Evolutionary conservation across 2,888 invertebrate genomes (phyloP).

Genomic region (Ypsolopha sequella): DNA sequence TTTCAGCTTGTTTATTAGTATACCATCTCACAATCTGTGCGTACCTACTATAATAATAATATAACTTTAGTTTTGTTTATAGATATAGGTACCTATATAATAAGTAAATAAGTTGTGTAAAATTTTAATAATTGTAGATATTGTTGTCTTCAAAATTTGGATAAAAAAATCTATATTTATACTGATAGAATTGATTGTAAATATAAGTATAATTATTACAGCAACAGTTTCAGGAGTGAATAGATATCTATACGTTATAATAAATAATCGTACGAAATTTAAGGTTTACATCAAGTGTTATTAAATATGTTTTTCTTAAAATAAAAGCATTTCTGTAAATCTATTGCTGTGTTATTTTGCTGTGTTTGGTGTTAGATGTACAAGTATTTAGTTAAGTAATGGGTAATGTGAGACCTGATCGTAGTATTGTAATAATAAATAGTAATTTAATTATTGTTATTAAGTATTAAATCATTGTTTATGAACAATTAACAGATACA

Average conservation of each 20-base stretch:
- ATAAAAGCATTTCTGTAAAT: slow-evolving; percentile 41
- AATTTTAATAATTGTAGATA: neutral
- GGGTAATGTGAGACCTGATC: slow-evolving; percentile 42
- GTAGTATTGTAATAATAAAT: neutral
- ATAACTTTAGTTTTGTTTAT: no score
- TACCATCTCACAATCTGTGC: no score
- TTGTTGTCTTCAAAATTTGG: neutral
- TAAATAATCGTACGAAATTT: neutral
- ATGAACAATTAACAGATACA: slow-evolving; percentile 4
- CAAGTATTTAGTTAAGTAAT: slow-evolving; percentile 12
- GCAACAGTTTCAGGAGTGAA: neutral
- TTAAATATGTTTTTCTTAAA: slow-evolving; percentile 16
- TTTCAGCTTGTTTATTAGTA: no score
- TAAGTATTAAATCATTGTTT: slow-evolving; percentile 18
- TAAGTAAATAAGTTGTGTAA: neutral
- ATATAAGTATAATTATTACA: neutral
- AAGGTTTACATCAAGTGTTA: slow-evolving; percentile 7
- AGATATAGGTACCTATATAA: no score
- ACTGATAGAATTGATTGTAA: neutral
- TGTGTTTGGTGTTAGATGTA: slow-evolving; percentile 58
- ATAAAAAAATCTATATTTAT: neutral
- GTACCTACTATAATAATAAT: no score
- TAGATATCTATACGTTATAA: neutral
- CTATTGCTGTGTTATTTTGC: slow-evolving; percentile 44
- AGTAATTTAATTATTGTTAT: slow-evolving; percentile 15